Evolutionary conservation across 1,140 invertebrate genomes (phyloP), one percentile per base, ranked within the genome.

Genomic region (Drosophila carrolli): DNA sequence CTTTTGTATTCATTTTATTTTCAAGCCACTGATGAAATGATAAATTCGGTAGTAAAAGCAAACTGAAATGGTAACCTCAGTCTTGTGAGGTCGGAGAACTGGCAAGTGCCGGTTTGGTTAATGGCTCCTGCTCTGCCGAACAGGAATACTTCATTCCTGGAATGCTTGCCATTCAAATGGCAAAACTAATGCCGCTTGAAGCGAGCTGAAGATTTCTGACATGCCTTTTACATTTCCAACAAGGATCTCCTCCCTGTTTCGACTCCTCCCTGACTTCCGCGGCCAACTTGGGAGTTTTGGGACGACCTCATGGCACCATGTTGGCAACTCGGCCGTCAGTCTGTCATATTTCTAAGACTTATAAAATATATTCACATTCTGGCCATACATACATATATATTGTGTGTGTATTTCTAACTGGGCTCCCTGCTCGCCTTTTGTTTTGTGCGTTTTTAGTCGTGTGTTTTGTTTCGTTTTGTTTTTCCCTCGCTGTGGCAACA

Each of bases 161-260:
- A 79, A 78, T 78, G 51, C 65, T 81, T 82, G 75, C 60, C 79
- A 88, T 76, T 86, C 79, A 88, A 76, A 75, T 65, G 59, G 75
- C 70, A 79, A 58, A 71, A 70, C 83, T 76, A 88, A 82, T 71
- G 67, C 48, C 56, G 43, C 67, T 54, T 59, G 66, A 60, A 83
- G 75, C 59, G 41, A 77, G 56, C 85, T 76, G 67, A 40, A 78
- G 72, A 76, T 76, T 89, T 84, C 55, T 89, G 84, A 89, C 84
- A 89, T 84, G 84, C 84, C 78, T 81, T 89, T 89, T 80, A 84
- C 84, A 89, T 89, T 81, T 80, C 67, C 55, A 77, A 60, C 73
- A 72, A 66, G 65, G 71, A 57, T 51, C 48, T 55, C 66, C 44
- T 51, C 59, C 40, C 9, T 60, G 32, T 23, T n/a, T 63, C 41